Base-by-base conservation (phyloP, 2,797 vertebrate genomes). In the Ptychadena robeensis region DNA sequence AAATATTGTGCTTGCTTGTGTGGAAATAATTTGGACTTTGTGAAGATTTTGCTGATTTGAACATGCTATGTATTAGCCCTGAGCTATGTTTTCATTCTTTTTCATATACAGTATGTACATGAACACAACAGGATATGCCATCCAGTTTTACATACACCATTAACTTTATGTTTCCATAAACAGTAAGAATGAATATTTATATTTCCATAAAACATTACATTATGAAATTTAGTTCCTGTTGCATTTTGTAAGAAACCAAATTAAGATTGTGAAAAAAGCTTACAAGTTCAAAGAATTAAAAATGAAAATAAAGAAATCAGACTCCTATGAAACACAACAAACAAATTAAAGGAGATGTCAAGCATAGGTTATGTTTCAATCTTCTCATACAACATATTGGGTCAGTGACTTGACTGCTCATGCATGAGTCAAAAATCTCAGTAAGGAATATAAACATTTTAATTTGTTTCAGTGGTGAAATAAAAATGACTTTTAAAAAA, bases 41-140 rank as follows among this genome's bases (percentile, higher is more conserved):
- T 72, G 68, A 73, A 78, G 74, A 78, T 79, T 83, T 83, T 66
- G 75, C 61, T 67, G 82, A 77, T 83, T 71, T 40, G 82, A 79
- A 66, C 82, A 79, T 79, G 82, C 32, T 83, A 44, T 70, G 25
- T 71, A 68, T 63, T 82, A 32, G 81, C 81, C 65, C 11, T 15
- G 61, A 75, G 81, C 73, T 28, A 63, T 27, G 27, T 31, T 53
- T 81, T 68, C 12, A 53, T 76, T 31, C 35, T 44, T 61, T 5
- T 53, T 34, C 64, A 63, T 18, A 53, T 71, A 48, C 32, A 68
- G 75, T 66, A 64, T 65, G 38, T 38, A 27, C 2, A 57, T 77
- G 74, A 64, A 65, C 44, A 67, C 32, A 65, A 59, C 38, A 31
- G 40, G 73, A 66, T 57, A 79, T 73, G 68, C 59, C 67, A 78